Base-by-base conservation (phyloP, 2,113 vertebrate genomes). In the Ameiurus melas region DNA sequence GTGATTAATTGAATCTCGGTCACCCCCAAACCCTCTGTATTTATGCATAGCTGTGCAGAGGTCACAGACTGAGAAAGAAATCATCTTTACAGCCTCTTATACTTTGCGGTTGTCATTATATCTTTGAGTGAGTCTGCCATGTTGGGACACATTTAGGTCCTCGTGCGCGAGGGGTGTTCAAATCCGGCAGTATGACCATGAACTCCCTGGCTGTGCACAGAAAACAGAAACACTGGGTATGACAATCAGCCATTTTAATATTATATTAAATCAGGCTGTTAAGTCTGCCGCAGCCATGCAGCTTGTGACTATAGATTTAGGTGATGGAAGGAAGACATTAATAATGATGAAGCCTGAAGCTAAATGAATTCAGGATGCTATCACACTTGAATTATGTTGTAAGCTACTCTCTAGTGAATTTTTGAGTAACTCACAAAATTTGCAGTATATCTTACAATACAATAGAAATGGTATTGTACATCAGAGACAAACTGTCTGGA, bases 61-160 rank as follows among this genome's bases (percentile, higher is more conserved):
- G 89, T 91, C 91, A 92, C 80, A 77, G 73, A 75, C 86, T 79
- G 51, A 85, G 86, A 87, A 77, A 86, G 89, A 86, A 93, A 91
- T 91, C 84, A 88, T 88, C 88, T 93, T 92, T 91, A 93, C 89
- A 58, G 86, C 86, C 85, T 86, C 86, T 85, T 85, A 62, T 84
- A 60, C 10, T 20, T 60, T 47, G 80, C 16, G 75, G 66, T 77
- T 88, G 90, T 89, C 86, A 75, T 84, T 89, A 89, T 51, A 81
- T 79, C 89, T 88, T 88, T 88, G 87, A 83, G 80, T 43, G 85
- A 85, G 79, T 51, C 80, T 58, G 75, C 82, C 71, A 88, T 77
- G 81, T 87, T 83, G 82, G 64, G 55, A 90, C 90, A 66, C 85
- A 25, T 90, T 89, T 71, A 87, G 73, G 64, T 60, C 68, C 66